Evolutionary conservation across 1,140 invertebrate genomes (phyloP), one percentile per base, ranked within the genome.

Genomic region (Agraylea sexmaculata): DNA sequence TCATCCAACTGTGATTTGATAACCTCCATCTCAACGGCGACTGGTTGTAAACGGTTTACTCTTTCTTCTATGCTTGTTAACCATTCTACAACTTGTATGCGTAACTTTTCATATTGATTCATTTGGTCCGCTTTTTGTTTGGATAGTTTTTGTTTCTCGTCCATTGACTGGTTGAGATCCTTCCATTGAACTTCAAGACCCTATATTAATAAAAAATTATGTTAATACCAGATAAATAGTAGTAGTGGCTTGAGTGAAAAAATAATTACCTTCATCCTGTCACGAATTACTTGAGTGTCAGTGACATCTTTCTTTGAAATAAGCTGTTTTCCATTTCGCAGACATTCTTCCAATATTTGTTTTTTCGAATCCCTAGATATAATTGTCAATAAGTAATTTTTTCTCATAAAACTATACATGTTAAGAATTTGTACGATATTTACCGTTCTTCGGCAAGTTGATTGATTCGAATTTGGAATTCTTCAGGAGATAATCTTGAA

Each of bases 271-370:
- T 89, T 90, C 49, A 91, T 79, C 45, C 80, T 79, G 54, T 94
- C 89, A 31, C 88, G 76, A n/a, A 93, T 72, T 2, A 74, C 71
- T 15, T 77, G 77, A 0, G 83, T 83, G 52, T 95, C 90, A 1
- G 87, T 91, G 2, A 91, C 80, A 57, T 93, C 87, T 41, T 88
- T 86, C 62, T 90, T 86, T 4, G 77, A 66, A n/a, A 92, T 73
- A 8, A 95, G 69, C 42, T 78, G 77, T 56, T 84, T 89, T 18
- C 89, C 91, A 40, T 76, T 75, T 4, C 73, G 67, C 16, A 92
- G 71, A 35, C 87, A 75, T 43, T 84, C 77, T 49, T 92, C 87
- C 37, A 90, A 78, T 11, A 70, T 46, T 17, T 66, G 66, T 51
- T 60, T 58, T 59, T 62, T 56, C 59, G 65, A 45, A 53, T 64